Evolutionary conservation across 92 coral and sea anemone species (phyloP).

Genomic region (Anthopleura xanthogrammica): DNA sequence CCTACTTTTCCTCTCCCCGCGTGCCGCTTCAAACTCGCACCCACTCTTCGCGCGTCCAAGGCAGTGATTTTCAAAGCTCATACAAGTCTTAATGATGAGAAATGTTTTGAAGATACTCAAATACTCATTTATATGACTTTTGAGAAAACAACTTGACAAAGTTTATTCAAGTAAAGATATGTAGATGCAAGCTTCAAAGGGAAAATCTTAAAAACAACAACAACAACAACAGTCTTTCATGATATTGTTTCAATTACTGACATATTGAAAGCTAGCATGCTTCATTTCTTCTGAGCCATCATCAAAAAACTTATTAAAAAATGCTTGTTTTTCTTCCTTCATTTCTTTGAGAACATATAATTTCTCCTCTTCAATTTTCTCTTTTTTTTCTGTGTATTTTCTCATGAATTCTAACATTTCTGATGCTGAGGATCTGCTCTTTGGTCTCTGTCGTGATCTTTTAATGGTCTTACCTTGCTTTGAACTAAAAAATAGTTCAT

Average conservation of each 20-base stretch:
- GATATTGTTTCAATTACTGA: constrained; percentile 4
- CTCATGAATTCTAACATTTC: constrained; percentile 53
- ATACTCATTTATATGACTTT: background rate
- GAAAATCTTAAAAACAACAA: background rate
- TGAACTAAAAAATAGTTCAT: too few species aligned
- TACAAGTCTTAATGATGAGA: constrained; percentile 5
- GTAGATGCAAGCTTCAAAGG: constrained; percentile 6
- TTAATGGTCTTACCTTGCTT: constrained; percentile 2
- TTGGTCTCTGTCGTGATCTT: constrained; percentile 46
- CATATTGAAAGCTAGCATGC: background rate
- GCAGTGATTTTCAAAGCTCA: background rate
- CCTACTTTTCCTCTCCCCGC: too few species aligned
- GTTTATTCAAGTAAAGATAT: constrained; percentile 9
- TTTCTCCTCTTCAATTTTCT: constrained; percentile 55
- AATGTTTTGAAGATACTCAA: background rate
- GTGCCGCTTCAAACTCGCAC: too few species aligned
- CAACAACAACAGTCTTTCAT: constrained; percentile 12
- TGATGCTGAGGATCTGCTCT: constrained; percentile 50
- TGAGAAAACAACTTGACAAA: constrained; percentile 3
- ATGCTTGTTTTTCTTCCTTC: constrained; percentile 45
- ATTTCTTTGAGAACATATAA: constrained; percentile 43
- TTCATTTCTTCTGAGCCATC: constrained; percentile 8
- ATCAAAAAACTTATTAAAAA: constrained; percentile 39
- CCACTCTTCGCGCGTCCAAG: too few species aligned
- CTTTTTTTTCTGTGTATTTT: constrained; percentile 32